Evolutionary conservation across 2,113 vertebrate genomes (phyloP), one percentile per base, ranked within the genome.

Genomic region (Irena cyanogastra): DNA sequence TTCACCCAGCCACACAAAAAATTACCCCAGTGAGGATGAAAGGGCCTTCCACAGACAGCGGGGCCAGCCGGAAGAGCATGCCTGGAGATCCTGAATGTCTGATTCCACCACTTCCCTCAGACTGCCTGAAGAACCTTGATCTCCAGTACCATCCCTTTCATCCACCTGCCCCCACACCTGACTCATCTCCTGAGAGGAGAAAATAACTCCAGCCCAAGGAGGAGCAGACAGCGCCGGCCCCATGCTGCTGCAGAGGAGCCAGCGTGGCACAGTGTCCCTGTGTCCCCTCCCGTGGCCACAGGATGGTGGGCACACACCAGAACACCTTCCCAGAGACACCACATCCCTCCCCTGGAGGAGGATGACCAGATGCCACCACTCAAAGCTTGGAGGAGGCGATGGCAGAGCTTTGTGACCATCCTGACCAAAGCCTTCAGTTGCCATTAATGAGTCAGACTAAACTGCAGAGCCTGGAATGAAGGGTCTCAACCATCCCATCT

Each of bases 101-200:
- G 16, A 92, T 92, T 90, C 92, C 80, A 86, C 72, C 88, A 61
- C 88, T 96, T 75, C 92, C 85, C 88, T 95, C 88, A 93, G 90
- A 92, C 95, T 71, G 65, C 52, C 54, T 77, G 79, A n/a, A 74
- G 30, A 90, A 78, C 93, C 94, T 93, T 96, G 76, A 96, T 95
- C 95, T 94, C 64, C 1, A 0, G 31, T 63, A 64, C 85, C 33
- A 0, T 65, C 90, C 88, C 95, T 95, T 96, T 96, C 94, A 96
- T 90, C 80, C 86, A 81, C 89, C 94, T 93, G 94, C 95, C 95
- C 94, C 95, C 94, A 95, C 93, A 94, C 93, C 93, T 95, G 95
- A 96, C 72, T 96, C 96, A 97, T 96, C 96, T 93, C 91, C 94
- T 22, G 37, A 83, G 68, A 1, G 10, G 28, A 95, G 79, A 90